Evolutionary conservation across 2,888 invertebrate species (phyloP).

Genomic region (Pseudococcus viburni): DNA sequence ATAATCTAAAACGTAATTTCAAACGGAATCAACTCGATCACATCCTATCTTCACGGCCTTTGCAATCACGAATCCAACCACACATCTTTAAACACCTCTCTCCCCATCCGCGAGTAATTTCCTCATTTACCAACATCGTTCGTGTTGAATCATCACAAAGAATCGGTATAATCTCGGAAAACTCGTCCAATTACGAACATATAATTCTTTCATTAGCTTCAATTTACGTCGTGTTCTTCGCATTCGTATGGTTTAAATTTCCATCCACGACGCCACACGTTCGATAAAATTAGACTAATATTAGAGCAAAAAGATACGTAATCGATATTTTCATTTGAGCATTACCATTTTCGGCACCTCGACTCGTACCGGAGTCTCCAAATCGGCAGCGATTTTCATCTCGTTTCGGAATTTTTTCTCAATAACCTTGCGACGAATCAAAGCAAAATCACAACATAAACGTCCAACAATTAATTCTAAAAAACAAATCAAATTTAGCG

Average conservation of each 20-base stretch:
- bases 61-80: background rate
- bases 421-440: slow-evolving; percentile 50
- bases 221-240: background rate
- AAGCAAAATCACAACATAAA: slow-evolving; percentile 48
- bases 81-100: background rate
- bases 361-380: background rate
- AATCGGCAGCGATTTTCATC: slow-evolving; percentile 24
- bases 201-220: slow-evolving; percentile 14
- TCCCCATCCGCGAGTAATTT: background rate
- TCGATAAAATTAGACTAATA: background rate
- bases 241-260: background rate
- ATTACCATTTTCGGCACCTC: slow-evolving; percentile 26
- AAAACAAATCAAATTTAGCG: slow-evolving; percentile 41
- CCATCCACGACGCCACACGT: background rate
- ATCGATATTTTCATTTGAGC: slow-evolving; percentile 17
- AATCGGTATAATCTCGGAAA: background rate
- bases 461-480: slow-evolving; percentile 47
- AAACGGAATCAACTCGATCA: background rate
- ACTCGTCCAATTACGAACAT: background rate
- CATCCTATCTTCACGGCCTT: background rate
- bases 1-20: background rate
- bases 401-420: slow-evolving; percentile 21
- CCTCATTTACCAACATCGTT: background rate
- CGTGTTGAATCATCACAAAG: background rate
- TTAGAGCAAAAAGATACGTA: background rate